These are phyloP conservation scores for Megalops cyprinoides DNA, from an alignment of 2,797 vertebrate genomes.

Conservation along the genomic window DNA sequence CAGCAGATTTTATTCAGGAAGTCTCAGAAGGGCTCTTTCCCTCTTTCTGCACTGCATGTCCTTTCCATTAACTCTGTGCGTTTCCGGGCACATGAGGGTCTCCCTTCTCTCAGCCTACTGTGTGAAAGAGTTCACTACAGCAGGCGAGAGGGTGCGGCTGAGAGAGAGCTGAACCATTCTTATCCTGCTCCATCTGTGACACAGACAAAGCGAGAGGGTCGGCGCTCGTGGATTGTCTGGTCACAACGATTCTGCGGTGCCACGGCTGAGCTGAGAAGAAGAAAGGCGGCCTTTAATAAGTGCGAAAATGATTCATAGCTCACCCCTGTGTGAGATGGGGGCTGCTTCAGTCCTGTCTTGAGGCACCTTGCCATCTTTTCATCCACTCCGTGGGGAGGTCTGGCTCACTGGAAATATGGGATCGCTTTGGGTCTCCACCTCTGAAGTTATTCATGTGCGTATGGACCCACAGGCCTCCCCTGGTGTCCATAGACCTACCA, in stretches of 20 bases:
- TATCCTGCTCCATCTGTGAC: background rate
- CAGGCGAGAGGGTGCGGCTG: background rate
- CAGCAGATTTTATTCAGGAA: background rate
- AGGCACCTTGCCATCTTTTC: slow-evolving; percentile 43
- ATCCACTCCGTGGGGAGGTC: slow-evolving; percentile 43
- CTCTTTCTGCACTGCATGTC: background rate
- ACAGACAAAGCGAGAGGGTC: background rate
- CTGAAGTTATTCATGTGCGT: background rate
- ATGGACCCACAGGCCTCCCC: background rate
- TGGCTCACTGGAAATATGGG: slow-evolving; percentile 17
- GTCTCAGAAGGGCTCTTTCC: background rate
- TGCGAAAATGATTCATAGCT: slow-evolving; percentile 71
- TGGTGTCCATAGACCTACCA: background rate
- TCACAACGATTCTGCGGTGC: too few species aligned
- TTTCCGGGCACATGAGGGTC: too few species aligned
- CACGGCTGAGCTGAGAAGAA: slow-evolving; percentile 58
- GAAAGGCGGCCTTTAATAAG: slow-evolving; percentile 58
- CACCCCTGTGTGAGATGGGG: slow-evolving; percentile 62
- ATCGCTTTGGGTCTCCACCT: background rate
- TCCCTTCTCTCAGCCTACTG: background rate
- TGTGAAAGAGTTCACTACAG: background rate
- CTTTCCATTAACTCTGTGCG: background rate
- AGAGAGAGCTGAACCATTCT: background rate
- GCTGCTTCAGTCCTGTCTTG: slow-evolving; percentile 52
- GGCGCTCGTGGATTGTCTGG: slow-evolving; percentile 51